Evolutionary conservation across 2,113 vertebrate genomes (phyloP).

Genomic region (Pterophyllum scalare): DNA sequence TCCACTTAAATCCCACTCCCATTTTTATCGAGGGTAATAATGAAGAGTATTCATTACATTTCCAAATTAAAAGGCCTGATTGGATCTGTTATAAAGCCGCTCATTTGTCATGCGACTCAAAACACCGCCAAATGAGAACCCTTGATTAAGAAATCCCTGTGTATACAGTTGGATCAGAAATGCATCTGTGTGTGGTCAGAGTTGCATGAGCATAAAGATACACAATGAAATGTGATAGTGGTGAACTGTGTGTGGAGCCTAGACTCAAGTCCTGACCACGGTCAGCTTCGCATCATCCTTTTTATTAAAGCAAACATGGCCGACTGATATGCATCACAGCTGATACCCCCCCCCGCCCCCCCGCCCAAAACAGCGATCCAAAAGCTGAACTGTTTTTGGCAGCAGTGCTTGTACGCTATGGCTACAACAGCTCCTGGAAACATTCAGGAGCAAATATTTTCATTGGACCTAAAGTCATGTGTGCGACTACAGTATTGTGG

Average conservation of each 20-base stretch:
- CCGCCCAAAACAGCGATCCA: slow-evolving; percentile 45
- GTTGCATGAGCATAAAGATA: slow-evolving; percentile 37
- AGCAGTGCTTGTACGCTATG: slow-evolving; percentile 53
- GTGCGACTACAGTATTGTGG: slow-evolving; percentile 29
- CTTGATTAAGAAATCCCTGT: slow-evolving; percentile 59
- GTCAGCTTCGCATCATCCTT: slow-evolving; percentile 70
- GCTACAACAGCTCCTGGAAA: slow-evolving; percentile 73
- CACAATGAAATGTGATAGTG: slow-evolving; percentile 65
- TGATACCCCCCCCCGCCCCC: slow-evolving; percentile 60
- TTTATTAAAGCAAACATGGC: slow-evolving; percentile 81
- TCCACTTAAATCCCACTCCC: slow-evolving; percentile 66
- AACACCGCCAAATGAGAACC: slow-evolving; percentile 52
- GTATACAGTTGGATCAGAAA: slow-evolving; percentile 45
- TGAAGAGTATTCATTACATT: slow-evolving; percentile 54
- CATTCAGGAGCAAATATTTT: slow-evolving; percentile 77
- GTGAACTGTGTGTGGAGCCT: slow-evolving; percentile 49
- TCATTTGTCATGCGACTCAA: slow-evolving; percentile 61
- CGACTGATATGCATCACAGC: slow-evolving; percentile 73
- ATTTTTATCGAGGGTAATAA: slow-evolving; percentile 59
- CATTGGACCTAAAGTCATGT: slow-evolving; percentile 60
- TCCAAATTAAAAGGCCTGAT: slow-evolving; percentile 55
- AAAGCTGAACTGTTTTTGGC: slow-evolving; percentile 72
- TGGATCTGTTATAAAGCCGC: slow-evolving; percentile 63
- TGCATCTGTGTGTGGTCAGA: slow-evolving; percentile 70
- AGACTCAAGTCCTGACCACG: slow-evolving; percentile 38